Conservation (phyloP, 2,888 invertebrate genomes). For the Thymelicus lineola region DNA sequence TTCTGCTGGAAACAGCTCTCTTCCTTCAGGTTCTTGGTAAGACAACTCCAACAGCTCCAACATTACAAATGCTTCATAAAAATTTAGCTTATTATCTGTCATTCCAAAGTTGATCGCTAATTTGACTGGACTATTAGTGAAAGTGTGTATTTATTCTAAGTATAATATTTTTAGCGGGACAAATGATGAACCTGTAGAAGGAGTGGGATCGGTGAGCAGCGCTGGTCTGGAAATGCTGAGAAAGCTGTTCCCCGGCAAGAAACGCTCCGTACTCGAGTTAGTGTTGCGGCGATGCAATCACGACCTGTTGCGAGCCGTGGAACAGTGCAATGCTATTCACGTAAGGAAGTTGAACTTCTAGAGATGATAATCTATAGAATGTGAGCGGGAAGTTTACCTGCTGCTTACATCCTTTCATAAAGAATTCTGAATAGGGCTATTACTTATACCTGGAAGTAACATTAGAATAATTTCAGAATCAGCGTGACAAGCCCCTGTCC, state of each 20-base stretch:
- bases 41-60: neutral
- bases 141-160: neutral
- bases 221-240: conserved; percentile 93
- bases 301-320: conserved; percentile 95
- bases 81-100: no score
- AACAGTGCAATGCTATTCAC: conserved; percentile 89
- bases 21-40: conserved; percentile 41
- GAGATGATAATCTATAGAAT: no score
- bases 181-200: conserved; percentile 58
- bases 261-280: conserved; percentile 94
- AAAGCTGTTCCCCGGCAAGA: conserved; percentile 95
- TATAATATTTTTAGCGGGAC: conserved; percentile 42
- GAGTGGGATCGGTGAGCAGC: conserved; percentile 85
- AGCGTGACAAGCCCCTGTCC: conserved; percentile 63
- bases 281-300: conserved; percentile 97
- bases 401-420: no score
- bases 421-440: neutral
- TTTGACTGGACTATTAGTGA: no score
- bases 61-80: neutral
- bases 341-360: conserved; percentile 53
- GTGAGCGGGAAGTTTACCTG: no score
- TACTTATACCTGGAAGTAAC: neutral
- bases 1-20: conserved; percentile 60
- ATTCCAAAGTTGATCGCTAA: no score
- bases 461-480: conserved; percentile 53